Base-by-base conservation (phyloP, 2,113 vertebrate species). In the Apodemus sylvaticus region DNA sequence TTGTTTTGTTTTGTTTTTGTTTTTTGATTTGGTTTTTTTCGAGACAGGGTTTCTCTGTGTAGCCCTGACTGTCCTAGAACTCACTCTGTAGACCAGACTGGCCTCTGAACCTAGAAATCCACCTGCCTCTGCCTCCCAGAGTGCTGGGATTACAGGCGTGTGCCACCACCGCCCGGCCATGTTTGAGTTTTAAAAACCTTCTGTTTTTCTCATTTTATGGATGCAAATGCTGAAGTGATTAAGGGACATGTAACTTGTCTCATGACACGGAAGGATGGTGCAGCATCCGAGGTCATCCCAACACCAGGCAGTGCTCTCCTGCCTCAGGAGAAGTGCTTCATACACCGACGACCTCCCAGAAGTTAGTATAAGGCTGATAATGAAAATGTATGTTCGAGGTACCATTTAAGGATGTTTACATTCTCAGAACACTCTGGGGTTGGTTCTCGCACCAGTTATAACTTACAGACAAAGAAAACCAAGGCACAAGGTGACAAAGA, bases 381-480 rank as follows among this genome's bases (percentile, higher is more conserved):
- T 64, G 73, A 62, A 86, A 36, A 77, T 42, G 8, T 58, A 45
- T 14, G 10, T 89, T 10, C 22, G 26, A 66, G 42, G 26, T 26
- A 71, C 22, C 79, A 39, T 92, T 82, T 62, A 81, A 74, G 66
- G 60, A 82, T 12, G 1, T 73, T 88, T 71, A 39, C 0, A 5
- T 91, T 96, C 12, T 74, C 58, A 39, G 5, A 26, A 53, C 39
- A 11, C 10, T 92, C 70, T 85, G 64, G 64, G 42, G 45, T 39
- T 92, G 34, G 20, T 58, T 68, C 91, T 53, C 64, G 58, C 70
- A 68, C 76, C 66, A 64, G 51, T 42, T 42, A 29, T 58, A 86
- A 89, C 76, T 45, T 92, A 42, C 8, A 55, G 48, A 87, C 62
- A 55, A 92, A 81, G 58, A 79, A 92, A 96, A 90, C 3, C 4